A percentile compares a stretch with the other conserved stretches of the same genome.
phyloP scores from a whole-genome alignment of 2,797 vertebrate species.

The Varecia variegata region DNA sequence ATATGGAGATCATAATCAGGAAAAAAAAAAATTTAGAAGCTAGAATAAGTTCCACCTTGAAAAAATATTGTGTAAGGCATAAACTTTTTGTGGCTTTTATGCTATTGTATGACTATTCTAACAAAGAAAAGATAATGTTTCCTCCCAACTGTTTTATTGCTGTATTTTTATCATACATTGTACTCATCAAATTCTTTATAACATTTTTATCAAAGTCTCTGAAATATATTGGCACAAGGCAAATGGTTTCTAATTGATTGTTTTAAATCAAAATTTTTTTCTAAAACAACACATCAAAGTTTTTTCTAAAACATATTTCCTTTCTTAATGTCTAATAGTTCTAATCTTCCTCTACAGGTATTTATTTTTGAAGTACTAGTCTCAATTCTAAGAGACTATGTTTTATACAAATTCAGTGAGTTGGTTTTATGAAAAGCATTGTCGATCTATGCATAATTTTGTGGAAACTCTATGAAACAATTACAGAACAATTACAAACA shows the following conservation, averaged over 20 bases:
- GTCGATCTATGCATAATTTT: not conserved
- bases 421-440: not conserved
- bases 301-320: not conserved
- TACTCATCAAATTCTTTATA: not conserved
- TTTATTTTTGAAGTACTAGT: not conserved
- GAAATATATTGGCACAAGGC: not conserved
- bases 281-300: not conserved
- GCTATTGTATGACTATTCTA: not conserved
- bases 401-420: not conserved
- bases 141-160: not conserved
- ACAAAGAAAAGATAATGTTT: not conserved
- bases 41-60: not conserved
- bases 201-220: not conserved
- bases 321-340: not conserved
- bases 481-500: not conserved
- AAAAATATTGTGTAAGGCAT: not conserved
- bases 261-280: not conserved
- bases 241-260: not conserved
- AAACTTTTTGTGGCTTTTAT: not conserved
- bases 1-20: not conserved
- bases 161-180: not conserved
- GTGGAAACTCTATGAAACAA: not conserved
- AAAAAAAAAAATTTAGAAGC: not conserved
- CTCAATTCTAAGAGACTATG: not conserved
- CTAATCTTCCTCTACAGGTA: not conserved